Evolutionary conservation across 2,797 vertebrate genomes (phyloP), one percentile per base, ranked within the genome.

Genomic region (Apogon talboti): DNA sequence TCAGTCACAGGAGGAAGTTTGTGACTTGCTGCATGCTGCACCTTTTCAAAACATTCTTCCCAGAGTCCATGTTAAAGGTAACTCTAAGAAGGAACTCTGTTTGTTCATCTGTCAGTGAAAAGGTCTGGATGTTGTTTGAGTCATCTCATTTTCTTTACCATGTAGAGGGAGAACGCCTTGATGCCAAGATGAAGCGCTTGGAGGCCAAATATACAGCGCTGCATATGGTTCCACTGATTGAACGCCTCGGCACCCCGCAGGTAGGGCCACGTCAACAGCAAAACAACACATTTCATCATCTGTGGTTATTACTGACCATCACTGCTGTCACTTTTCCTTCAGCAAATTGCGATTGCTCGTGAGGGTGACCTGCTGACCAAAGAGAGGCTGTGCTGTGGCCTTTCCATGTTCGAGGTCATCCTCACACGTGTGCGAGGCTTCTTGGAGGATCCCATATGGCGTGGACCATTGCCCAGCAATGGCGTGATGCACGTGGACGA

Each of bases 321-420:
- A 35, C 33, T 8, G 6, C 33, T 10, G 7, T 35, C 9, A 10
- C 10, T 35, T 35, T 56, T 71, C 24, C n/a, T 66, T 2, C 28
- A 99, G 98, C 98, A 99, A 98, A 99, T 99, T 6, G 98, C 97
- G 51, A 99, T 99, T 0, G 97, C 98, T 0, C 94, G 96, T 21
- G 98, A 99, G 79, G 98, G 97, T 0, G 98, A 99, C 91, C 81
- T 99, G 57, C 91, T 99, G 92, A 99, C 98, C 74, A 99, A 99
- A 84, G 98, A 99, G 76, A 92, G 98, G 3, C 96, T 99, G 62
- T 99, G 98, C 93, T 99, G 98, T 0, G 98, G 98, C 15, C 82
- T 99, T 28, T 99, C 98, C 72, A 99, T 99, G 96, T 99, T 99
- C n/a, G 97, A 99, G 81, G 98, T 99, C 48, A 99, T 99, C 88